A percentile compares a stretch with the other conserved stretches of the same genome.
These are phyloP conservation scores for Leptothorax acervorum DNA, from an alignment of 2,888 invertebrate species.

Conservation along the genomic window DNA sequence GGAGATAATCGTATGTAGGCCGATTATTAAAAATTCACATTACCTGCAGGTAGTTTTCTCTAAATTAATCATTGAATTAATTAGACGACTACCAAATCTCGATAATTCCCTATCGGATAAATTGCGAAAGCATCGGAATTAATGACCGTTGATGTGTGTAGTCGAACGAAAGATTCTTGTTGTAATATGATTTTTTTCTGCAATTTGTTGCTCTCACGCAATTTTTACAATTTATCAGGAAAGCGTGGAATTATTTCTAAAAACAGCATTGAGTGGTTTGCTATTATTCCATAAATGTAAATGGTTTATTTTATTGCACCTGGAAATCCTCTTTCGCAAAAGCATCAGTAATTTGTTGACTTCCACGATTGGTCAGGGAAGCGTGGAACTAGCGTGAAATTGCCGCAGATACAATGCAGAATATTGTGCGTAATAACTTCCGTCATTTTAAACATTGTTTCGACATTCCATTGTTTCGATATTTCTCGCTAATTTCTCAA, in stretches of 20 bases:
- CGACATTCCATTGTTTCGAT: constrained; percentile 51
- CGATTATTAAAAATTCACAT: constrained; percentile 58
- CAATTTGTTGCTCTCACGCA: constrained; percentile 65
- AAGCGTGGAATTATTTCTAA: constrained; percentile 39
- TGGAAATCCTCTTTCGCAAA: constrained; percentile 32
- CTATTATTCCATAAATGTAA: constrained; percentile 39
- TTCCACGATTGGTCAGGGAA: constrained; percentile 63
- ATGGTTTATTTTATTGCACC: constrained; percentile 32
- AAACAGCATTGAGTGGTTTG: not conserved
- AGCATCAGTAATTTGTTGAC: constrained; percentile 39
- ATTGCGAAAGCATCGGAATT: constrained; percentile 67
- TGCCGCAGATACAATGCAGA: constrained; percentile 67
- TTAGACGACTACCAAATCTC: constrained; percentile 70
- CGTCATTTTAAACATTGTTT: constrained; percentile 64
- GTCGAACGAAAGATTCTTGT: constrained; percentile 60
- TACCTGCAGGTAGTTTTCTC: constrained; percentile 47
- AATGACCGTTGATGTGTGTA: constrained; percentile 67
- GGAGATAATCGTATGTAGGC: constrained; percentile 57
- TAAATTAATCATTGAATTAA: constrained; percentile 71
- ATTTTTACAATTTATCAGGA: constrained; percentile 58
- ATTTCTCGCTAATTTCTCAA: constrained; percentile 15
- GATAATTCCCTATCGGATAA: constrained; percentile 67
- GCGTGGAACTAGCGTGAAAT: constrained; percentile 65
- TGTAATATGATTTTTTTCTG: constrained; percentile 58
- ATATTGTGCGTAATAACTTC: constrained; percentile 64